A percentile compares a stretch with the other conserved stretches of the same genome.
Conservation (phyloP, 2,113 vertebrate genomes). For the Leucoraja erinaceus region DNA sequence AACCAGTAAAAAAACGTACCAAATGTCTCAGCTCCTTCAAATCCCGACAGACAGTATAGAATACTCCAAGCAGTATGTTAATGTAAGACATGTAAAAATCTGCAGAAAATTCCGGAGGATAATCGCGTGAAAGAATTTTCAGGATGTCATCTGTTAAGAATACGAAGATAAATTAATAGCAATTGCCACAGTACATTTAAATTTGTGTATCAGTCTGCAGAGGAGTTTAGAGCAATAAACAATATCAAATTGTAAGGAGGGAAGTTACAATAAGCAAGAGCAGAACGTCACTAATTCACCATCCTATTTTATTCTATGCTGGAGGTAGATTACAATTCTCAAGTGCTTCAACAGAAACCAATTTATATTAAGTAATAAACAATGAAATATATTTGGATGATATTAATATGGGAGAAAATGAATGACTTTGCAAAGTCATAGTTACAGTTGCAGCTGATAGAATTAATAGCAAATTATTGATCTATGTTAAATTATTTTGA, state of each 20-base stretch:
- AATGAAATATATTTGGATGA: no score
- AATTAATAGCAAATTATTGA: no score
- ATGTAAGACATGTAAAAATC: conserved; percentile 89
- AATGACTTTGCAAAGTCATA: no score
- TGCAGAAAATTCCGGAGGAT: conserved; percentile 72
- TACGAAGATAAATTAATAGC: background rate
- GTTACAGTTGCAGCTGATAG: no score
- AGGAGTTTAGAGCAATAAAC: background rate
- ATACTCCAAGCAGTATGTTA: conserved; percentile 93
- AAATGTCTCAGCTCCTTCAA: conserved; percentile 86
- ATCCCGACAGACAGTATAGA: conserved; percentile 89
- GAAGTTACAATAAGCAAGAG: background rate
- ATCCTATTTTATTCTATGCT: background rate
- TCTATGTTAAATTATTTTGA: background rate
- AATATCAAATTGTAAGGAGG: background rate
- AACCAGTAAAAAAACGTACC: conserved; percentile 58
- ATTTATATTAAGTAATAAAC: no score
- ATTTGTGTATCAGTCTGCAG: background rate
- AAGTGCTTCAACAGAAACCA: no score
- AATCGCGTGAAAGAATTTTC: conserved; percentile 77
- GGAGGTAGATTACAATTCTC: background rate
- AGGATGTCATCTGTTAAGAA: conserved; percentile 71
- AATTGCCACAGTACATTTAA: background rate
- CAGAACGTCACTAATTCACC: background rate
- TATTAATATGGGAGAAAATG: no score